Percentiles rank a stretch among this genome's conserved stretches.
phyloP scores from a whole-genome alignment of 2,113 vertebrate species.

The Myiozetetes cayanensis region DNA sequence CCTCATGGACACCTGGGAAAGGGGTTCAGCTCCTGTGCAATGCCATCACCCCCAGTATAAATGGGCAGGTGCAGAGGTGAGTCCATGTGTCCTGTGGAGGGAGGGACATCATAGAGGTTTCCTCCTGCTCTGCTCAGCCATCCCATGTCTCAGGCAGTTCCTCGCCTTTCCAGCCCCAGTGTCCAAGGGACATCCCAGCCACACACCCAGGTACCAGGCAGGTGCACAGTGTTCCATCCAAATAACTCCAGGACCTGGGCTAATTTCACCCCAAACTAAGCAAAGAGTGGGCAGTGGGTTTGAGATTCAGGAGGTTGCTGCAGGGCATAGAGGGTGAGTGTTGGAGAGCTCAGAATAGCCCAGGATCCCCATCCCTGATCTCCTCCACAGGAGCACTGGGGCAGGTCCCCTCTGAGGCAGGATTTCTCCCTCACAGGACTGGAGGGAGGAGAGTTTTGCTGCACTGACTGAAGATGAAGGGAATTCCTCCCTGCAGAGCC shows the following conservation, averaged over 20 bases:
- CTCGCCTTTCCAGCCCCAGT: fast-evolving
- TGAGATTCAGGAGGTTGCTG: neutral
- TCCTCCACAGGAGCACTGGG: neutral
- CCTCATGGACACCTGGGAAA: neutral
- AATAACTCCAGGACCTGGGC: neutral
- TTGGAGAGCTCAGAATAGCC: neutral
- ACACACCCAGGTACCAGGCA: neutral
- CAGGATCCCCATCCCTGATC: neutral
- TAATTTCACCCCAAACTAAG: neutral
- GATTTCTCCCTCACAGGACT: neutral
- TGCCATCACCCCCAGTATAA: fast-evolving
- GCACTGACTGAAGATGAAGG: neutral
- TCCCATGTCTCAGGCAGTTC: fast-evolving
- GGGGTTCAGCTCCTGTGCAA: neutral
- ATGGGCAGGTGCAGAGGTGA: neutral
- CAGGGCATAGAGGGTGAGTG: neutral
- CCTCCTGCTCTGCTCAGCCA: neutral
- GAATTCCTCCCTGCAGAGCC: neutral
- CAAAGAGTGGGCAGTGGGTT: neutral
- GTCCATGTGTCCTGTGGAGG: fast-evolving
- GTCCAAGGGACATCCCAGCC: fast-evolving
- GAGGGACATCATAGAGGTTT: fast-evolving
- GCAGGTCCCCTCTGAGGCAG: neutral
- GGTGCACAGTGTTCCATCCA: fast-evolving
- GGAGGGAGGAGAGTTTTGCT: neutral